Base-by-base conservation (phyloP, 2,888 invertebrate genomes). In the Amphimallon solstitiale region DNA sequence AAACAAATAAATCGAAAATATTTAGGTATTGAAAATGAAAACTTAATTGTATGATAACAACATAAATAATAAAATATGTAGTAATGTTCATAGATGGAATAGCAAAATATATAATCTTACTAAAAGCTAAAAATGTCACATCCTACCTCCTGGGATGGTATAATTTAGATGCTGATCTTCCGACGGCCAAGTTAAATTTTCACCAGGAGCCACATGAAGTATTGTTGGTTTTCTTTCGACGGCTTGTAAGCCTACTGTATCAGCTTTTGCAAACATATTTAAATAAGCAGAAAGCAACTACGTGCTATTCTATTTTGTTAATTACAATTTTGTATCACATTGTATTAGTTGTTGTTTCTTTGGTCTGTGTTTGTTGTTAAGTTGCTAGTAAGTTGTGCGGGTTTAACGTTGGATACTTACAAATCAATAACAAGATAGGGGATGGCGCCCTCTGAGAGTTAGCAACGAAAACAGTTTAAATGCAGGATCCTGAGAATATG, bases 81-180 rank as follows among this genome's bases (percentile, higher is more conserved):
- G 17, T 15, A 14, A 45, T n/a, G n/a, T n/a, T n/a, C n/a, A 45
- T 45, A 45, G 9, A 45, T 40, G 38, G 9, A 2, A 43, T 15
- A 45, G 15, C 9, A 15, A 5, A 45, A 3, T 45, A 45, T 7
- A 45, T 45, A 45, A 7, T 10, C 45, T 14, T 43, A n/a, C 2
- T 43, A 43, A 56, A 19, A 38, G 0, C 15, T 9, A 37, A 7
- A 23, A 43, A 23, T 21, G 40, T 19, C 38, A n/a, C n/a, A 29
- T 43, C 72, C 72, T 75, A 82, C 82, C 80, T 73, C 78, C 76
- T n/a, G 82, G 82, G 62, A 82, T 80, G 7, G 74, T 79, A 67
- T 83, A 82, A 48, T 81, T 80, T 64, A 82, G 72, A 73, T 81
- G 79, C 62, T 75, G 75, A 45, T 80, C 78, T 54, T 76, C 76